Evolutionary conservation across 2,797 vertebrate genomes (phyloP), one percentile per base, ranked within the genome.

Genomic region (Acipenser transmontanus): DNA sequence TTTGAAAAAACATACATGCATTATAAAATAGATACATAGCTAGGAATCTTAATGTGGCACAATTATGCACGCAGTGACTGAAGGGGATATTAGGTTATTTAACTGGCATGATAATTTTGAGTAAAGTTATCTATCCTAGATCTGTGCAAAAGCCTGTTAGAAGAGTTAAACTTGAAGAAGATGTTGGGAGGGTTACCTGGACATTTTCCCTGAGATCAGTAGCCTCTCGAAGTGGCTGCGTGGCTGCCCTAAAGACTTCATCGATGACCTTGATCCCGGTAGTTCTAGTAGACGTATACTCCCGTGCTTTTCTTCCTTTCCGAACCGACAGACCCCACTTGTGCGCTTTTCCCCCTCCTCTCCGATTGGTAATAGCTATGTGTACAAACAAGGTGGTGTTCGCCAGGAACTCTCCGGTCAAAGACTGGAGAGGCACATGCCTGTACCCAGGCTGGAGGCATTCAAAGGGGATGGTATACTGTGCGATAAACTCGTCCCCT

Each of bases 381-480:
- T 97, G 94, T 73, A 97, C 91, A 1, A 97, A 96, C 74, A 97
- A 76, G 2, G 92, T 94, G 57, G 92, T 92, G 7, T 97, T 93
- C 63, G 91, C 88, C 64, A 96, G 81, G 69, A 92, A 92, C 73
- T 97, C 94, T 12, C 94, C 95, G 0, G 91, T 89, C 68, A 97
- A 82, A 0, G 93, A 94, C 66, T 94, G 94, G 6, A 97, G 83
- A 0, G 95, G 95, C 64, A 96, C 89, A 0, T 97, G 94, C 71
- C 94, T 89, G 71, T 95, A 97, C 65, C 95, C 94, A 0, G 93
- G 91, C 76, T 95, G 94, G 76, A 96, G 85, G 79, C 95, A 96
- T 83, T 96, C 94, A 1, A 97, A 95, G 4, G 95, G 94, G 72
- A 97, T 95, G 70, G 94, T 95, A 85, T 95, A 97, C 82, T 97